Evolutionary conservation across 2,113 vertebrate species (phyloP), one percentile per base, ranked within the genome.

Genomic region (Bufo bufo): DNA sequence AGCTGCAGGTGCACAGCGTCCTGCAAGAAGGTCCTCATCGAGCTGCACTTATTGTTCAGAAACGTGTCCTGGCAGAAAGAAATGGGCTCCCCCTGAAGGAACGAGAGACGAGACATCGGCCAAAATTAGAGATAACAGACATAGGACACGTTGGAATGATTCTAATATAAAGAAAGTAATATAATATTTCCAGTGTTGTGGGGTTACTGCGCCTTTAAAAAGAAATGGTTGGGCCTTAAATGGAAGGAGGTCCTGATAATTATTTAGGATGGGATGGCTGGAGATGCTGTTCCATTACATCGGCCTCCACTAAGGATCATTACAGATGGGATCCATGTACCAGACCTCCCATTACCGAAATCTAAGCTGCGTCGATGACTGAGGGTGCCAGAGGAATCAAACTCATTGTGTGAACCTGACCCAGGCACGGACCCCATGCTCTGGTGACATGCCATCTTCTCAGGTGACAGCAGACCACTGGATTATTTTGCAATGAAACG

Each of bases 1-100:
- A 95, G 95, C 92, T 98, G 97, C 72, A 97, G 92, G 90, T 98
- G 97, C 45, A 97, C 90, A 0, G 97, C 96, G 19, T 92, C 92
- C 85, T 93, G 94, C 45, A 97, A 94, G 91, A 98, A 98, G 78
- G 93, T 92, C 88, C 95, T 96, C 93, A 96, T 94, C 33, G 92
- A 92, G 58, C 91, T 83, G 2, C 96, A 95, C 82, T 95, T 97
- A 89, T 97, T 95, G 71, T 94, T 94, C 82, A 97, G 52, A 90
- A 98, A 98, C 12, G 91, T 85, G 81, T 97, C 94, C 69, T 97
- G 93, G 20, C 81, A 93, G 92, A 98, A 98, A 14, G 89, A 89
- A 45, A 96, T 90, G 0, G 94, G 94, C 63, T 94, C 94, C 6
- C 92, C 95, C 96, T 97, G 89, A 54, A 86, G 56, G 47, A 75